These are phyloP conservation scores for Rhopalosiphum maidis DNA, from an alignment of 1,140 invertebrate species.

Conservation along the genomic window DNA sequence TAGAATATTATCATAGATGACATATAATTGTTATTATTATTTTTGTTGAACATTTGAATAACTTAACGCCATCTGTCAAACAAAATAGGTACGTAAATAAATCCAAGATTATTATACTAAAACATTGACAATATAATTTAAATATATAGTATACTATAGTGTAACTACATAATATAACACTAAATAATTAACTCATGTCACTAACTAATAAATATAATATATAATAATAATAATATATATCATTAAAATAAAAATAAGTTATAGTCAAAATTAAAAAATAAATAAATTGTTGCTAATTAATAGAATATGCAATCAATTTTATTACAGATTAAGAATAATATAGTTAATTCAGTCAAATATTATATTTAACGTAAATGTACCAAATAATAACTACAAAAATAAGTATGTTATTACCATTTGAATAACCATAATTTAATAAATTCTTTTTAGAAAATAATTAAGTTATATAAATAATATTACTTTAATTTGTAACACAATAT, in stretches of 20 bases:
- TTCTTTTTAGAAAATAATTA: neutral
- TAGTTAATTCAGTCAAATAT: no score
- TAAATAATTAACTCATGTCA: neutral
- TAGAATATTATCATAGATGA: no score
- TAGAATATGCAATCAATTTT: no score
- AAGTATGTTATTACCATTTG: neutral
- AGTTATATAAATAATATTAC: neutral
- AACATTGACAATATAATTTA: neutral
- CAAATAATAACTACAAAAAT: neutral
- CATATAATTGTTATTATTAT: neutral
- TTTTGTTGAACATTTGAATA: neutral
- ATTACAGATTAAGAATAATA: no score
- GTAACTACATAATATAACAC: neutral
- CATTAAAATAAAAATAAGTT: neutral
- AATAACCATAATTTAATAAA: neutral
- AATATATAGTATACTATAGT: neutral
- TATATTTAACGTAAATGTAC: no score
- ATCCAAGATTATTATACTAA: neutral
- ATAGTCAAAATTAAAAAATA: neutral
- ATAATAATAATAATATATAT: neutral
- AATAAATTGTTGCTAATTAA: neutral
- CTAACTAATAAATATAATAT: neutral
- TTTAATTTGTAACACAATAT: neutral
- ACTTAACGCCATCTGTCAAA: constrained; percentile 28
- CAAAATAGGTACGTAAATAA: neutral